Percentiles rank a stretch among this genome's conserved stretches.
Evolutionary conservation across 1,140 invertebrate genomes (phyloP).

Genomic region (Aphaenogaster floridana): DNA sequence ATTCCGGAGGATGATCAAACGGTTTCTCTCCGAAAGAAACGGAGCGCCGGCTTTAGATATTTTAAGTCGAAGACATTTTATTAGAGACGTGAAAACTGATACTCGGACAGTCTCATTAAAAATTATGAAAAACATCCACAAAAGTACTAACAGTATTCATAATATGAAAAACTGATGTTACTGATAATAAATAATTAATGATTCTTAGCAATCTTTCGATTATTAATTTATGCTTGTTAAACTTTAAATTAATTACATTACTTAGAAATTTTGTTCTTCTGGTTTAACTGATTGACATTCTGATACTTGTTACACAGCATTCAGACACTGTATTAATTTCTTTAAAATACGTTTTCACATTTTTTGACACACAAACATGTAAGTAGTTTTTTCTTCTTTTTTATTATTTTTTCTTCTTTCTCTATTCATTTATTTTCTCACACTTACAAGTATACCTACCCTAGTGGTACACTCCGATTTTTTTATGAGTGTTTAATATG

Average conservation of each 20-base stretch:
- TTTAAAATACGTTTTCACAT: too few relatives aligned
- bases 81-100: neutral
- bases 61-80: neutral
- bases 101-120: neutral
- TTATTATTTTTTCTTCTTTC: too few relatives aligned
- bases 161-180: neutral
- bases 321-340: too few relatives aligned
- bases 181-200: neutral
- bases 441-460: too few relatives aligned
- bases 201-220: neutral
- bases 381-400: too few relatives aligned
- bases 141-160: neutral
- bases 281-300: too few relatives aligned
- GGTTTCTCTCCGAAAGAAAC: neutral
- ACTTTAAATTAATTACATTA: neutral
- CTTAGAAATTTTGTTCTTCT: too few relatives aligned
- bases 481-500: too few relatives aligned
- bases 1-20: slow-evolving; percentile 47
- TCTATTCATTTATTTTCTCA: too few relatives aligned
- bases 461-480: too few relatives aligned
- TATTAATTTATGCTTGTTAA: neutral
- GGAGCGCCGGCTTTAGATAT: neutral
- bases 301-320: too few relatives aligned
- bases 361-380: too few relatives aligned
- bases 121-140: neutral